Evolutionary conservation across 2,797 vertebrate species (phyloP), one percentile per base, ranked within the genome.

Genomic region (Erithacus rubecula): DNA sequence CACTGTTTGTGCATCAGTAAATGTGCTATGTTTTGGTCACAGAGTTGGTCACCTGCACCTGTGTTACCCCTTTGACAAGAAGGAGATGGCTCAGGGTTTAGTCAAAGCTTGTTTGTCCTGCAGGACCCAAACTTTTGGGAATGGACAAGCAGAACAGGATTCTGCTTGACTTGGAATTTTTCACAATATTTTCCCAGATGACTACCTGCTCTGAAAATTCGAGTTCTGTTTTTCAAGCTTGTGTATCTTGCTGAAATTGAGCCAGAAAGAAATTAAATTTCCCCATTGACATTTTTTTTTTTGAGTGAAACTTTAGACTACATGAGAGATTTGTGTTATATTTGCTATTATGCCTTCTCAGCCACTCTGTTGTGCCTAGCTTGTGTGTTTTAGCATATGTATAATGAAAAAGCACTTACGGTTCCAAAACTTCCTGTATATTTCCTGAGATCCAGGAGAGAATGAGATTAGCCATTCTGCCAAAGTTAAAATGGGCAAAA

Each of bases 401-500:
- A 6, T 89, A 21, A 43, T 55, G 22, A 72, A 77, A n/a, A 88
- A 89, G 59, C 70, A 80, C 68, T 86, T 82, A 17, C 0, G 1
- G n/a, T 93, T 94, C 89, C 67, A 68, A 88, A 94, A 91, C 41
- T 88, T 91, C 9, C 46, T 77, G 9, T 60, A 5, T 65, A n/a
- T 86, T 95, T 89, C 68, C 65, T 34, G 14, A 81, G 47, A 63
- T 93, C 70, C 43, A 46, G 90, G 83, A 94, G 89, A 71, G 36
- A 67, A 91, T 6, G 11, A 87, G 76, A 91, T 96, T 85, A 94
- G 86, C 92, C 88, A 77, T 94, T 94, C 80, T 94, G 92, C 95
- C 93, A 94, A 68, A 96, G 68, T 34, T 94, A 90, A 87, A 83
- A 62, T 46, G 85, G 95, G 93, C 91, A 96, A 84, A 97, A 97